phyloP scores from a whole-genome alignment of 2,113 vertebrate species.

The Lycocorax pyrrhopterus region DNA sequence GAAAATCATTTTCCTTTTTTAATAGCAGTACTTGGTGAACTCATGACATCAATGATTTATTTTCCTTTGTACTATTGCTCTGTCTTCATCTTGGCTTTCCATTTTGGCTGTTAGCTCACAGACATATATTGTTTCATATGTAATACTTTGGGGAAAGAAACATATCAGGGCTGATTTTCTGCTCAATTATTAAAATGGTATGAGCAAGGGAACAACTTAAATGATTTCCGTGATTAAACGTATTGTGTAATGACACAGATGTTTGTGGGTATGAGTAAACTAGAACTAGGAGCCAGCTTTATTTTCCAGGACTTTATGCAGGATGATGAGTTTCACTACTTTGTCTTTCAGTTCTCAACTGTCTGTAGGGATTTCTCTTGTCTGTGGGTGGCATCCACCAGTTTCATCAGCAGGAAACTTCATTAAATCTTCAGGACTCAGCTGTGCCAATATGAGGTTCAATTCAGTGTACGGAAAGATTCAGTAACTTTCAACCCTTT shows the following conservation, averaged over 20 bases:
- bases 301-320: neutral
- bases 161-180: neutral
- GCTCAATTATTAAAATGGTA: neutral
- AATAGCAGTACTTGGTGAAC: neutral
- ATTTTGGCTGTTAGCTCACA: neutral
- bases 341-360: neutral
- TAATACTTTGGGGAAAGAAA: slow-evolving; percentile 20
- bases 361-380: neutral
- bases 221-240: neutral
- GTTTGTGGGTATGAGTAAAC: neutral
- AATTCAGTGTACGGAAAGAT: neutral
- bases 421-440: neutral
- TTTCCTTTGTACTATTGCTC: neutral
- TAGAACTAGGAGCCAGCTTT: neutral
- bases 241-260: neutral
- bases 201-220: neutral
- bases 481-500: neutral
- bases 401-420: neutral
- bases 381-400: neutral
- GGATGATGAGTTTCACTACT: neutral
- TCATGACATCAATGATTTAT: neutral
- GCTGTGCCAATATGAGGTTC: accelerated
- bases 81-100: slow-evolving; percentile 3
- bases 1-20: neutral
- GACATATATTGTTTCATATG: neutral